Evolutionary conservation across 1,140 invertebrate species (phyloP).

Genomic region (Oryzaephilus surinamensis): DNA sequence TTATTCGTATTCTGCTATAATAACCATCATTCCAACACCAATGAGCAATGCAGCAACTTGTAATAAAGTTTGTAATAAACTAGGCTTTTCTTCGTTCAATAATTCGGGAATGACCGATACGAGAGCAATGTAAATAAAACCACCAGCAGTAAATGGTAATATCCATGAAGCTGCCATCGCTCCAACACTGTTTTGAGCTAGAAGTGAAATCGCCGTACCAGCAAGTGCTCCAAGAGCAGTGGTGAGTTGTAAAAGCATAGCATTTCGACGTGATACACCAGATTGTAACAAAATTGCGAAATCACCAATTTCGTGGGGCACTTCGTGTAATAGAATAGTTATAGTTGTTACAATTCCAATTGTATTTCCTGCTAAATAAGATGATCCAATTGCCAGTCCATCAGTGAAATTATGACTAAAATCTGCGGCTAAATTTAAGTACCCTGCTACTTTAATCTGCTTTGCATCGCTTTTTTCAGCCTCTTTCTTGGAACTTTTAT

Average conservation of each 20-base stretch:
- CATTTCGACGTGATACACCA: conserved; percentile 80
- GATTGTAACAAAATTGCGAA: conserved; percentile 95
- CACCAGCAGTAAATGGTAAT: conserved; percentile 92
- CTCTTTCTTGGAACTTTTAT: conserved; percentile 38
- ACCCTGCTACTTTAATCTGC: conserved; percentile 86
- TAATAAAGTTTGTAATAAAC: conserved; percentile 72
- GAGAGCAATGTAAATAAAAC: conserved; percentile 97
- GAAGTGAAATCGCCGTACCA: conserved; percentile 78
- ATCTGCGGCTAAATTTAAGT: conserved; percentile 89
- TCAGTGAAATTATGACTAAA: conserved; percentile 96
- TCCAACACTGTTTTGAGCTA: conserved; percentile 62
- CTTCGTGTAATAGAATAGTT: conserved; percentile 91
- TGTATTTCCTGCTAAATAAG: conserved; percentile 79
- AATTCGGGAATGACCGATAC: conserved; percentile 94
- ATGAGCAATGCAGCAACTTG: conserved; percentile 74
- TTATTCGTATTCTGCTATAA: conserved; percentile 81
- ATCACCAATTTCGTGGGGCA: conserved; percentile 97
- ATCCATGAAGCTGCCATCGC: conserved; percentile 73
- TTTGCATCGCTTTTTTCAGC: conserved; percentile 28
- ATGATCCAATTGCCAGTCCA: conserved; percentile 92
- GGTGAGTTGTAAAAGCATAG: conserved; percentile 81
- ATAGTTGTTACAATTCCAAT: conserved; percentile 81
- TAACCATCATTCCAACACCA: conserved; percentile 87
- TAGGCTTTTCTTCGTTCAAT: conserved; percentile 62
- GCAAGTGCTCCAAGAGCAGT: conserved; percentile 92